Evolutionary conservation across 1,140 invertebrate genomes (phyloP).

Genomic region (Drosophila subpulchrella): DNA sequence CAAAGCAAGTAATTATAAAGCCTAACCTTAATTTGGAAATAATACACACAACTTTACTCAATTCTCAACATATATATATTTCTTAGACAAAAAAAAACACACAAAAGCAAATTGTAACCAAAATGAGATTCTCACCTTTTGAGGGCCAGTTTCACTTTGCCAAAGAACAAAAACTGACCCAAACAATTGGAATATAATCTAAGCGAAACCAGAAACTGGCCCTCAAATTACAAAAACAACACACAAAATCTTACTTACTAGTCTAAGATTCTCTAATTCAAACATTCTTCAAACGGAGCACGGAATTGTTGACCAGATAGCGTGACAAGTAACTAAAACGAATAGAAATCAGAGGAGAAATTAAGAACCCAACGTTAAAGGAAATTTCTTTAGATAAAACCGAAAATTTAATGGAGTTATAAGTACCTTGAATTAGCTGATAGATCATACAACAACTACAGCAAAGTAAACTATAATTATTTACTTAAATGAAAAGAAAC

Average conservation of each 20-base stretch:
- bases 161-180: slow-evolving; percentile 60
- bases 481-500: slow-evolving; percentile 42
- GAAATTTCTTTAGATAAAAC: slow-evolving; percentile 42
- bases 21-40: slow-evolving; percentile 30
- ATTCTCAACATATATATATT: slow-evolving; percentile 39
- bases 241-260: background rate
- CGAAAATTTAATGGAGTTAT: slow-evolving; percentile 78
- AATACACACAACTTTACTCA: slow-evolving; percentile 39
- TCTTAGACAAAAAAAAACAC: slow-evolving; percentile 48
- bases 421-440: slow-evolving; percentile 84
- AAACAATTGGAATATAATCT: slow-evolving; percentile 37
- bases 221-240: slow-evolving; percentile 34
- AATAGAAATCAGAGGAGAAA: slow-evolving; percentile 10
- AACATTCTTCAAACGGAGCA: slow-evolving; percentile 56
- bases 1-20: slow-evolving; percentile 15
- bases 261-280: slow-evolving; percentile 27
- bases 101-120: slow-evolving; percentile 68
- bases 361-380: slow-evolving; percentile 58
- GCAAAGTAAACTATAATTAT: slow-evolving; percentile 51
- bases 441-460: slow-evolving; percentile 61
- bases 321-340: slow-evolving; percentile 41
- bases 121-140: slow-evolving; percentile 60
- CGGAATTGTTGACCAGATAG: slow-evolving; percentile 64
- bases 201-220: slow-evolving; percentile 41
- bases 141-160: slow-evolving; percentile 47